Evolutionary conservation across 2,888 invertebrate species (phyloP).

Genomic region (Ceriagrion tenellum): DNA sequence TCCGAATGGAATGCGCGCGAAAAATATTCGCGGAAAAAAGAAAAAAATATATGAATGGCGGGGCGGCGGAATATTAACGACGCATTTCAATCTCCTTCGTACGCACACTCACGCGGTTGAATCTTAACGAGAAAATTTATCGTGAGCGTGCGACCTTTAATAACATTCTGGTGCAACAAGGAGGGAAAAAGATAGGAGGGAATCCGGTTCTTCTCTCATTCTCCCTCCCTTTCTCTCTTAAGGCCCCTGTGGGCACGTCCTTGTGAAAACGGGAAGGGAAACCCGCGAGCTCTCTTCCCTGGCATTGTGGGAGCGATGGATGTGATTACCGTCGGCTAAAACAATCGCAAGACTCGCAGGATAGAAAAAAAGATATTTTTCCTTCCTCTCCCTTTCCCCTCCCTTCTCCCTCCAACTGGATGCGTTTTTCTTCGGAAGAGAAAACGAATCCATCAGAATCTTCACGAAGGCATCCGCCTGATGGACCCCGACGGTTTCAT

Average conservation of each 20-base stretch:
- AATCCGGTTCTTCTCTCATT: constrained; percentile 26
- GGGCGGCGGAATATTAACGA: not conserved
- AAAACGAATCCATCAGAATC: constrained; percentile 3
- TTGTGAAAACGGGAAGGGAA: not conserved
- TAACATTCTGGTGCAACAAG: constrained; percentile 35
- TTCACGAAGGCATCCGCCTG: not conserved
- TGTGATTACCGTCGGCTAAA: not conserved
- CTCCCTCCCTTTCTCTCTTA: not conserved
- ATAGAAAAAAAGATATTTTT: not conserved
- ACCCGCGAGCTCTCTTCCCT: not conserved
- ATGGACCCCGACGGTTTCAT: not conserved
- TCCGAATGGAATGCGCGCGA: constrained; percentile 23
- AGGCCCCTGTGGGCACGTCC: constrained; percentile 17
- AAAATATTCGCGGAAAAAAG: not conserved
- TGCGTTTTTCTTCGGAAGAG: not conserved
- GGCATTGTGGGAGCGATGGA: not conserved
- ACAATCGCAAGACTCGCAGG: constrained; percentile 3
- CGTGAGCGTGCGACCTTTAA: not conserved
- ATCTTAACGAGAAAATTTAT: constrained; percentile 39
- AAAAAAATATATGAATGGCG: not conserved
- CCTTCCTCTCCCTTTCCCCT: too few relatives aligned
- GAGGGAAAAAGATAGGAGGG: not conserved
- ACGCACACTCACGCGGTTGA: not conserved
- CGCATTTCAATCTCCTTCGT: constrained; percentile 16
- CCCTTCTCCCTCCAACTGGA: too few relatives aligned